These are phyloP conservation scores for Hapalemur alaotrensis DNA, from an alignment of 2,797 vertebrate genomes.

Conservation along the genomic window DNA sequence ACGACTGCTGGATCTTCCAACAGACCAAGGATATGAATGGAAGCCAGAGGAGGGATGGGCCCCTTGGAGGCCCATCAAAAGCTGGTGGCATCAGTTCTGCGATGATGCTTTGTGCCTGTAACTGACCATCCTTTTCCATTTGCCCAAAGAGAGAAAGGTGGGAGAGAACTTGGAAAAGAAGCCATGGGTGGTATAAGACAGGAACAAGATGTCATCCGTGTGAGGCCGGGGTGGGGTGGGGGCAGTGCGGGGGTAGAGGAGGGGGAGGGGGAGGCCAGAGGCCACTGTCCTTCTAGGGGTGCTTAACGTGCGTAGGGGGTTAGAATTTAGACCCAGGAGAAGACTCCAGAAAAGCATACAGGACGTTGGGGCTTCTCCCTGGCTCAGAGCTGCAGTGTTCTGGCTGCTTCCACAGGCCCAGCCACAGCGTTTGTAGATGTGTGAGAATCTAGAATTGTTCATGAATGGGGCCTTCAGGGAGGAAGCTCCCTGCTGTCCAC, in stretches of 20 bases:
- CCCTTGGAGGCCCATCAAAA: neutral
- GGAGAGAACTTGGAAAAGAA: constrained; percentile 78
- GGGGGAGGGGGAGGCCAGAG: constrained; percentile 55
- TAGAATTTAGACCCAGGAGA: constrained; percentile 11
- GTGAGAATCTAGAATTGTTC: neutral
- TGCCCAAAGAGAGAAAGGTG: constrained; percentile 64
- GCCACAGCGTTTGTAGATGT: neutral
- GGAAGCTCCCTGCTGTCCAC: neutral
- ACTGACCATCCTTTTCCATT: constrained; percentile 43
- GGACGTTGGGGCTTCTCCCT: neutral
- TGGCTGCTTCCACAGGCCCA: neutral
- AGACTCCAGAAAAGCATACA: neutral
- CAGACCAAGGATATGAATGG: neutral
- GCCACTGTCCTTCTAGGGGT: constrained; percentile 38
- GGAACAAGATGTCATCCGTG: constrained; percentile 71
- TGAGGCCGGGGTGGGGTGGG: neutral
- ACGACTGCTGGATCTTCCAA: neutral
- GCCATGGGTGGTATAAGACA: constrained; percentile 62
- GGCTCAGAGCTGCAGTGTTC: neutral
- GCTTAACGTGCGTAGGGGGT: constrained; percentile 44
- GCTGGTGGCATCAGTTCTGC: neutral
- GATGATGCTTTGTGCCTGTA: neutral
- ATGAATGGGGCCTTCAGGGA: neutral
- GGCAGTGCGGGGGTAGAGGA: neutral
- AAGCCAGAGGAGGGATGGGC: neutral